These are phyloP conservation scores for Micrasema longulum DNA, from an alignment of 1,140 invertebrate species.

Conservation along the genomic window DNA sequence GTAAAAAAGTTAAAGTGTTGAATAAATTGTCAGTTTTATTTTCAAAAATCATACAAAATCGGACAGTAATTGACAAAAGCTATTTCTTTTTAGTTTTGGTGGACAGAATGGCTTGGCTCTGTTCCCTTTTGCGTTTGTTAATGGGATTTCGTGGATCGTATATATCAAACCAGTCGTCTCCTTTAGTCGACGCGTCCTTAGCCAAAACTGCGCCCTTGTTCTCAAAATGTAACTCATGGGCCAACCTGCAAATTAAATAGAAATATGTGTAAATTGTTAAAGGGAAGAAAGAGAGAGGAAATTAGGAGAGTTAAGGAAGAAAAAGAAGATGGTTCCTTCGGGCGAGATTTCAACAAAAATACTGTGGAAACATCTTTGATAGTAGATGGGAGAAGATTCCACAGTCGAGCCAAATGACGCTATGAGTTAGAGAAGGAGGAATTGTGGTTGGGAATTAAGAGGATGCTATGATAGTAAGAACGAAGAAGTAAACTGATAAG, in stretches of 20 bases:
- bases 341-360: too few species aligned
- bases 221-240: conserved; percentile 84
- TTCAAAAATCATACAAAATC: not conserved
- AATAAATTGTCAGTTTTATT: not conserved
- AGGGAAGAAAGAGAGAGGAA: too few species aligned
- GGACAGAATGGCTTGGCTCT: conserved; percentile 42
- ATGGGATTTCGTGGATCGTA: conserved; percentile 95
- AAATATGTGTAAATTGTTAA: conserved; percentile 1
- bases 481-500: too few species aligned
- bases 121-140: conserved; percentile 87
- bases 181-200: conserved; percentile 94
- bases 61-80: not conserved
- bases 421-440: too few species aligned
- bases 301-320: too few species aligned
- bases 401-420: too few species aligned
- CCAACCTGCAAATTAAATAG: conserved; percentile 70
- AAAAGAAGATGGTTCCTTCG: too few species aligned
- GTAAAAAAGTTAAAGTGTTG: not conserved
- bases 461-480: too few species aligned
- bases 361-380: too few species aligned
- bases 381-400: too few species aligned
- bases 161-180: conserved; percentile 96
- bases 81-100: conserved; percentile 38
- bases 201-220: conserved; percentile 83
- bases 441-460: too few species aligned